Base-by-base conservation (phyloP, 2,797 vertebrate genomes). In the Parambassis ranga region DNA sequence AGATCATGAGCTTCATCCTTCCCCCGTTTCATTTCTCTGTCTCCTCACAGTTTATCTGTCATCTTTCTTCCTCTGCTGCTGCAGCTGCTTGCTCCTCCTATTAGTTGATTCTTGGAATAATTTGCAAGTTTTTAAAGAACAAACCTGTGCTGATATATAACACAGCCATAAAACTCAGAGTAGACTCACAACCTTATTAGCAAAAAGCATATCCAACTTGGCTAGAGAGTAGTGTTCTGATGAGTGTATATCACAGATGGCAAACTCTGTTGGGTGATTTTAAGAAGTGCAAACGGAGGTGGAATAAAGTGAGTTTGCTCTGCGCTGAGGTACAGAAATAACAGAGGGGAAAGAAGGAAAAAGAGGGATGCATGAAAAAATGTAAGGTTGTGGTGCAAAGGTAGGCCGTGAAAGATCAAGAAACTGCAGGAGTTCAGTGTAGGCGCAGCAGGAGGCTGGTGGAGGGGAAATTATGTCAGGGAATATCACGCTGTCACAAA, bases 401-500 rank as follows among this genome's bases (percentile, higher is more conserved):
- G 80, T 74, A 65, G 65, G 41, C 49, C 33, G n/a, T 36, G 49
- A 59, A 60, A 77, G 73, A 82, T 83, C 71, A 69, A 73, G 20
- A 69, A 82, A 58, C 76, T 46, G 50, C 37, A 4, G 71, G 72
- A 83, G 80, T 65, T 84, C 44, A 48, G 74, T 82, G 79, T 83
- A 24, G 59, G 73, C 71, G 5, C 75, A 77, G 78, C 73, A 66
- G 78, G 81, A 66, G 37, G 65, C 41, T 14, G 7, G 44, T 65
- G 53, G 69, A 60, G 61, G 49, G 52, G 49, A 75, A 83, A 74
- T 82, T 77, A 70, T 83, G 82, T 82, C 71, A 47, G 72, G 76
- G 75, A 84, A 75, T 66, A 82, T 82, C 83, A 77, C 18, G 41
- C 81, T 82, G 87, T 73, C 82, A 67, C 75, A 75, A 85, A 84